A percentile compares a stretch with the other conserved stretches of the same genome.
These are phyloP conservation scores for Tetramorium parvispinum DNA, from an alignment of 1,140 invertebrate genomes.

Conservation along the genomic window DNA sequence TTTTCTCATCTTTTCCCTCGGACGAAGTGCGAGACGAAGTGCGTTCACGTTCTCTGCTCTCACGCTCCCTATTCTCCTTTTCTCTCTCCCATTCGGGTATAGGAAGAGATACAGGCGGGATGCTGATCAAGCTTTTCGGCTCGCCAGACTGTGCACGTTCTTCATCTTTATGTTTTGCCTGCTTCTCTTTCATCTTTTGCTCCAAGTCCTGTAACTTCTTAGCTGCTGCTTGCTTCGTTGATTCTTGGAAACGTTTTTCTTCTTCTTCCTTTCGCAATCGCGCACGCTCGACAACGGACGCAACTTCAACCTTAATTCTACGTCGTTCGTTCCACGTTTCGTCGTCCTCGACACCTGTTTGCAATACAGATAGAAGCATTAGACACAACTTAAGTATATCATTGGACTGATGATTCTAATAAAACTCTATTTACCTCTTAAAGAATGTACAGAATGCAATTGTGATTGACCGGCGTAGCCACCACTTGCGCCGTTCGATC, in stretches of 20 bases:
- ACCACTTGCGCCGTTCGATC: conserved; percentile 73
- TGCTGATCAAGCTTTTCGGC: conserved; percentile 79
- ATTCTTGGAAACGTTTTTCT: conserved; percentile 90
- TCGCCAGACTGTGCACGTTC: conserved; percentile 79
- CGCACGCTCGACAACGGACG: conserved; percentile 90
- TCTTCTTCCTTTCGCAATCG: conserved; percentile 93
- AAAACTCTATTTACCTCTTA: conserved; percentile 76
- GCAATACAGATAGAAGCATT: conserved; percentile 3
- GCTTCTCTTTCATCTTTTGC: conserved; percentile 87
- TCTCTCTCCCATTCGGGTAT: conserved; percentile 87
- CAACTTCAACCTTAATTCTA: conserved; percentile 90
- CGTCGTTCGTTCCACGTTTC: conserved; percentile 91
- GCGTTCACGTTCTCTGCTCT: conserved; percentile 83
- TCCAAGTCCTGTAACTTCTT: conserved; percentile 89
- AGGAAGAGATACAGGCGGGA: conserved; percentile 84
- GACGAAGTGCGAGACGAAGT: conserved; percentile 84
- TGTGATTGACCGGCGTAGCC: conserved; percentile 76
- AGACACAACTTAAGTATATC: background rate
- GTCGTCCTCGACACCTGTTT: conserved; percentile 88
- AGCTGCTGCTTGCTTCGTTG: conserved; percentile 86
- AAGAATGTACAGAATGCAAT: conserved; percentile 77
- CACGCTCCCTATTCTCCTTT: conserved; percentile 82
- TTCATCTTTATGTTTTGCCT: conserved; percentile 83
- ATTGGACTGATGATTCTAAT: background rate
- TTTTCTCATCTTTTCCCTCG: conserved; percentile 85